Conservation (phyloP, 2,888 invertebrate genomes). For the Pyrocoelia pectoralis region DNA sequence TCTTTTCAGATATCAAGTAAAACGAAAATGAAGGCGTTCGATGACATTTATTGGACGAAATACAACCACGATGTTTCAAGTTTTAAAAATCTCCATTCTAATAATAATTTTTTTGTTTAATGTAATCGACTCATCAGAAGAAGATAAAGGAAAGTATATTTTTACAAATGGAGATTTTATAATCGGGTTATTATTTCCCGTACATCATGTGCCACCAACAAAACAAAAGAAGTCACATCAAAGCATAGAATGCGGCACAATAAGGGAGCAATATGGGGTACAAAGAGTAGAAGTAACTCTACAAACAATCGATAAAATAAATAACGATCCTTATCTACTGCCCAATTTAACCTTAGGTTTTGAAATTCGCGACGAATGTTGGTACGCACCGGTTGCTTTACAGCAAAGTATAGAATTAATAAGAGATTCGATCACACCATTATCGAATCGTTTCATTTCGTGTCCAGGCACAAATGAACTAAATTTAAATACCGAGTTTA, state of each 20-base stretch:
- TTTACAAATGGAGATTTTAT: slow-evolving; percentile 66
- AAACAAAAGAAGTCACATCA: slow-evolving; percentile 50
- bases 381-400: slow-evolving; percentile 81
- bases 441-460: slow-evolving; percentile 42
- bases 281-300: slow-evolving; percentile 74
- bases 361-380: slow-evolving; percentile 82
- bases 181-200: slow-evolving; percentile 65
- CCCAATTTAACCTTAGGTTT: slow-evolving; percentile 68
- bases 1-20: background rate
- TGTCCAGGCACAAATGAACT: slow-evolving; percentile 22
- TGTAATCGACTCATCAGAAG: slow-evolving; percentile 15
- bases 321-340: slow-evolving; percentile 65
- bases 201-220: slow-evolving; percentile 61
- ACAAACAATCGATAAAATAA: slow-evolving; percentile 70
- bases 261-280: slow-evolving; percentile 79
- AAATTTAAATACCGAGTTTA: slow-evolving; percentile 10
- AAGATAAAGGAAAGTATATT: slow-evolving; percentile 56
- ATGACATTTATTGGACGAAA: background rate
- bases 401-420: slow-evolving; percentile 81
- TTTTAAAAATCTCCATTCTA: slow-evolving; percentile 7
- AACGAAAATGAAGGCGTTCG: slow-evolving; percentile 5
- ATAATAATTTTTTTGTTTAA: slow-evolving; percentile 17
- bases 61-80: background rate
- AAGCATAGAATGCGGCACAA: slow-evolving; percentile 64
- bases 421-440: slow-evolving; percentile 69